Percentiles rank a stretch among this genome's conserved stretches.
Evolutionary conservation across 2,888 invertebrate genomes (phyloP).

Genomic region (Acrocyrtus sp.): DNA sequence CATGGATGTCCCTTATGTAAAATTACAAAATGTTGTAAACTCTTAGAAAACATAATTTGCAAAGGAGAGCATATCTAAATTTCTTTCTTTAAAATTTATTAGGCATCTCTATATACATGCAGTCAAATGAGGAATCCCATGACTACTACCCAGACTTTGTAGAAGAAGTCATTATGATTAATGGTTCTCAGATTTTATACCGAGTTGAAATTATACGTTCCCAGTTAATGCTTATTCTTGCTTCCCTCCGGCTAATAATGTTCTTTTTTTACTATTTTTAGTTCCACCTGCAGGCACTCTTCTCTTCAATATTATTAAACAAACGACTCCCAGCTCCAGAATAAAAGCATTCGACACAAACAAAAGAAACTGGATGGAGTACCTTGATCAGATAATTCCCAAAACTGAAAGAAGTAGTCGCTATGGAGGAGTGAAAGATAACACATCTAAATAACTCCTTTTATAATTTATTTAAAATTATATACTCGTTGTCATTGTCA

Average conservation of each 20-base stretch:
- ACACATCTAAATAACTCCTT: no score
- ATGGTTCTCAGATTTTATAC: no score
- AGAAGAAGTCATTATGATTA: conserved; percentile 22
- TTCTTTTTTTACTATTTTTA: no score
- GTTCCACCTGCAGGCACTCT: no score
- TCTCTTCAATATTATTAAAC: not conserved
- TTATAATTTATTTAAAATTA: no score
- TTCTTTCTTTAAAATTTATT: not conserved
- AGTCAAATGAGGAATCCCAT: conserved; percentile 1
- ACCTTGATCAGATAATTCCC: conserved; percentile 12
- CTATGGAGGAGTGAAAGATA: conserved; percentile 36
- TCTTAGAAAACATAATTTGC: no score
- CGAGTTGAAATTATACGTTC: no score
- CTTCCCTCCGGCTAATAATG: no score
- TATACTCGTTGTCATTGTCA: no score
- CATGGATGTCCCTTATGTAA: conserved; percentile 23
- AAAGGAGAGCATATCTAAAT: no score
- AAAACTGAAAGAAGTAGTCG: conserved; percentile 11
- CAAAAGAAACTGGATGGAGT: conserved; percentile 29
- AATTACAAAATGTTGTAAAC: no score
- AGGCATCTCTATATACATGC: conserved; percentile 7
- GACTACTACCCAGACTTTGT: conserved; percentile 23
- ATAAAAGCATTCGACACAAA: conserved; percentile 26
- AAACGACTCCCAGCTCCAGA: not conserved
- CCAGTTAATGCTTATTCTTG: no score